These are phyloP conservation scores for Oreotrochilus melanogaster DNA, from an alignment of 2,113 vertebrate species.

Conservation along the genomic window DNA sequence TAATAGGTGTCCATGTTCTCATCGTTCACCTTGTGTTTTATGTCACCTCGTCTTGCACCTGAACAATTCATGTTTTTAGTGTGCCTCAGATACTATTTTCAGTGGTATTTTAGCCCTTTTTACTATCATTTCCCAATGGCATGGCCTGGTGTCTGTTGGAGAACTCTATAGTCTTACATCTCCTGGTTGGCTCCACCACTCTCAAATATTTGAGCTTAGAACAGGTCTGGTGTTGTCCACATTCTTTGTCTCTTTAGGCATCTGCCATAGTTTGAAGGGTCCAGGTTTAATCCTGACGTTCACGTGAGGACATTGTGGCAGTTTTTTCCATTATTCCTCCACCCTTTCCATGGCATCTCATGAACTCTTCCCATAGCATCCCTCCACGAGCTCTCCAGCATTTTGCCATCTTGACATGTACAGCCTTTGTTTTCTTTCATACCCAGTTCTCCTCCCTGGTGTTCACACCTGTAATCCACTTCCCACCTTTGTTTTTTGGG, in stretches of 20 bases:
- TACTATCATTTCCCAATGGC: background rate
- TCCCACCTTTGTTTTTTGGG: background rate
- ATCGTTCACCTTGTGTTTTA: accelerated
- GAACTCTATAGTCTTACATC: background rate
- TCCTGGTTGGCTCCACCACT: background rate
- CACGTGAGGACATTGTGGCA: background rate
- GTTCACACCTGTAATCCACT: background rate
- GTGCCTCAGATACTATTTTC: background rate
- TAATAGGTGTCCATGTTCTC: background rate
- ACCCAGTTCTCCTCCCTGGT: accelerated
- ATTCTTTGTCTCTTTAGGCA: background rate
- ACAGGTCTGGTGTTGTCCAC: accelerated
- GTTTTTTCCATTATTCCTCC: background rate
- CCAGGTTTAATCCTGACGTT: background rate
- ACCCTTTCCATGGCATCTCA: background rate
- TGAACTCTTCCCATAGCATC: background rate
- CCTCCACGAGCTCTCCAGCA: background rate
- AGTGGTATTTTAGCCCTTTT: background rate
- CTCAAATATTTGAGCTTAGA: background rate
- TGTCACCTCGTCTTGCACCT: background rate
- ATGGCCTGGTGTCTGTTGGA: background rate
- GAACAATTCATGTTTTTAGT: background rate
- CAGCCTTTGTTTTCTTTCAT: background rate
- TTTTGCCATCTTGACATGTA: background rate
- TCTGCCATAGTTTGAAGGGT: background rate